Evolutionary conservation across 2,888 invertebrate species (phyloP).

Genomic region (Lathronympha strigana): DNA sequence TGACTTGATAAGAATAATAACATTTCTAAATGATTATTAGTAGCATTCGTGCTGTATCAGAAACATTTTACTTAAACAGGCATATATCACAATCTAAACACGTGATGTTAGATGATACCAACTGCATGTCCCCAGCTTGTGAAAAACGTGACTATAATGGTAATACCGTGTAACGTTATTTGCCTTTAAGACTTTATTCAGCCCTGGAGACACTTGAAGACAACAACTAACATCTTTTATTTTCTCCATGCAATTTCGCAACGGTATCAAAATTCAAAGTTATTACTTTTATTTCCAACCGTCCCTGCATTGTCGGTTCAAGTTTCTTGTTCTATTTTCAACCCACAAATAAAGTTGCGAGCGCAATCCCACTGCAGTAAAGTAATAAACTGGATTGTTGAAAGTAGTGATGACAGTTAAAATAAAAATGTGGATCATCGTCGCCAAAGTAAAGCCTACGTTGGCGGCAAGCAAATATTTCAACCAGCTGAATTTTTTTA

Average conservation of each 20-base stretch:
- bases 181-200: conserved; percentile 3
- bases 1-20: too few relatives aligned
- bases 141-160: conserved; percentile 1
- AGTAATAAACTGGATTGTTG: conserved; percentile 32
- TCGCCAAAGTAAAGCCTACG: conserved; percentile 48
- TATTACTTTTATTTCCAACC: conserved; percentile 29
- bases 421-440: conserved; percentile 32
- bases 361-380: conserved; percentile 18
- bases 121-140: neutral
- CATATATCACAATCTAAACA: neutral
- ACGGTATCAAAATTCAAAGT: conserved; percentile 32
- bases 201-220: conserved; percentile 21
- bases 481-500: neutral
- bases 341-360: conserved; percentile 24
- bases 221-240: conserved; percentile 17
- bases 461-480: conserved; percentile 43
- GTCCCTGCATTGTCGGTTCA: conserved; percentile 24
- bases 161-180: neutral
- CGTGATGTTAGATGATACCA: neutral
- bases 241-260: conserved; percentile 25
- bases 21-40: too few relatives aligned
- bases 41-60: too few relatives aligned
- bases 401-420: conserved; percentile 29
- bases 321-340: conserved; percentile 28
- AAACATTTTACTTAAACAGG: neutral